Base-by-base conservation (phyloP, 2,113 vertebrate genomes). In the Caretta caretta region DNA sequence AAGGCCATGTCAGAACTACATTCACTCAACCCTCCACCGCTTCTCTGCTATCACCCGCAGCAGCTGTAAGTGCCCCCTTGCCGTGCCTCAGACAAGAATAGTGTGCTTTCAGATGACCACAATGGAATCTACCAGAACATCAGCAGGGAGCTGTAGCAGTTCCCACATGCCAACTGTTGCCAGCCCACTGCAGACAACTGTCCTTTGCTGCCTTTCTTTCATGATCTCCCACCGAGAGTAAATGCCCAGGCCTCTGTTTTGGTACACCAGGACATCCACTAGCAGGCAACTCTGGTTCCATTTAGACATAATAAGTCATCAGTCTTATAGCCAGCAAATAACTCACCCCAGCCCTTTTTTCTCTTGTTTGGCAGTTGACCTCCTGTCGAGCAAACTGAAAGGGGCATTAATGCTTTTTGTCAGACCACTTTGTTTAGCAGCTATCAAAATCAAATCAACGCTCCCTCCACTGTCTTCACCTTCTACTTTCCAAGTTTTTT, bases 391-490 rank as follows among this genome's bases (percentile, higher is more conserved):
- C 79, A 6, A 1, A 88, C 92, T 96, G 95, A 97, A 98, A 96
- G 93, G 84, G 59, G 65, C 95, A 95, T 96, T 97, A 96, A 96
- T 87, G 72, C 53, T 81, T 92, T 98, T 93, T 95, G 90, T 97
- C 95, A 96, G 94, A 38, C 65, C 95, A 94, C 89, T 98, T 98
- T 93, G 94, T 98, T 98, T 96, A 96, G 93, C 80, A 96, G 96
- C 90, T 95, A 97, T 96, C 97, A 95, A 96, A 96, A 96, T 96
- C 95, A 96, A 97, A 98, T 98, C 97, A 97, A 97, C 91, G 97
- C 90, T 96, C 97, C 93, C 92, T 87, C 88, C 78, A 82, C 83
- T 93, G 94, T 93, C 92, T 96, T 95, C 56, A 0, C 89, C 81
- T 95, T 96, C 89, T 95, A 80, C 80, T 94, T 75, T 80, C 81